Evolutionary conservation across 1,140 invertebrate genomes (phyloP).

Genomic region (Hestina assimilis): DNA sequence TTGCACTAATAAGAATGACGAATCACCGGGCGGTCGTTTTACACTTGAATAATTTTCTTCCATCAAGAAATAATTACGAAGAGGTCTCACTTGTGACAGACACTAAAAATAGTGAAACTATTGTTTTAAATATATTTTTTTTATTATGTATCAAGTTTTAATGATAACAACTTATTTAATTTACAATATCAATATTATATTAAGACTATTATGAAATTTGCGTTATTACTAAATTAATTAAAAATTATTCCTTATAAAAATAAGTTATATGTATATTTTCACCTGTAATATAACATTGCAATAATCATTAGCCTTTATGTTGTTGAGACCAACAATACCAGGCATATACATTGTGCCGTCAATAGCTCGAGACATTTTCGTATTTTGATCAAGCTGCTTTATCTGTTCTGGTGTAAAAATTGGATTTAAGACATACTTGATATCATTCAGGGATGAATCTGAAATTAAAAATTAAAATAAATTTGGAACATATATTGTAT

Average conservation of each 20-base stretch:
- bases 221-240: not conserved
- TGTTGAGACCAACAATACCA: constrained; percentile 98
- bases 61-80: constrained; percentile 96
- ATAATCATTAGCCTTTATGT: constrained; percentile 99
- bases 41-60: constrained; percentile 95
- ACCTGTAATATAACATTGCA: constrained; percentile 99
- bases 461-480: constrained; percentile 41
- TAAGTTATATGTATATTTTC: not conserved
- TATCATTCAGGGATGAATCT: constrained; percentile 99
- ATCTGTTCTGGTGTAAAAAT: constrained; percentile 94
- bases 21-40: constrained; percentile 95
- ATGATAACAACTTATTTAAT: no score
- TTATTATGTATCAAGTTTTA: no score
- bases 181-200: no score
- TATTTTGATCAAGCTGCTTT: constrained; percentile 86
- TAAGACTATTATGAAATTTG: not conserved
- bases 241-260: not conserved
- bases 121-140: no score
- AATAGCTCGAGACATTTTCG: constrained; percentile 95
- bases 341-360: constrained; percentile 98
- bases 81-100: constrained; percentile 94
- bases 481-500: no score
- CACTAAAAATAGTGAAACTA: constrained; percentile 80
- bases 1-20: constrained; percentile 93
- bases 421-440: constrained; percentile 99